Percentiles rank a stretch among this genome's conserved stretches.
phyloP scores from a whole-genome alignment of 2,888 invertebrate species.

The Dryomyza anilis region DNA sequence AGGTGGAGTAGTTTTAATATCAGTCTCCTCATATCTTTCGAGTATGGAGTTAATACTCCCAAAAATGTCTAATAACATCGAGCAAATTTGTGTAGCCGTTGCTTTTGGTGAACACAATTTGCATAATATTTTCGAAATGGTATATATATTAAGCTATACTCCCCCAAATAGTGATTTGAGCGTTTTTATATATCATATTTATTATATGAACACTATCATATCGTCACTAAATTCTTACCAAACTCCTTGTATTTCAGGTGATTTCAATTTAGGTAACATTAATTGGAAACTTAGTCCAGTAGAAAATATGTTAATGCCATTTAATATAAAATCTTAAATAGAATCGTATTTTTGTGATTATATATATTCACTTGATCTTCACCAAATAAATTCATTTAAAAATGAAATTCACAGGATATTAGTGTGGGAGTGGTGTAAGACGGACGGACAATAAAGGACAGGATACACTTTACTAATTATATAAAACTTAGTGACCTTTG shows the following conservation, averaged over 20 bases:
- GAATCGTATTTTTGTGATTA: not conserved
- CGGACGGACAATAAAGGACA: no score
- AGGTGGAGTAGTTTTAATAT: not conserved
- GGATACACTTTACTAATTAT: no score
- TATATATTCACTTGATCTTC: not conserved
- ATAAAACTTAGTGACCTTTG: no score
- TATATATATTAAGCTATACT: no score
- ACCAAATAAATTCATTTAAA: no score
- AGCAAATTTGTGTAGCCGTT: no score
- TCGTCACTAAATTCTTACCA: not conserved
- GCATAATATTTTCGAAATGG: no score
- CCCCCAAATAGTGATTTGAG: not conserved
- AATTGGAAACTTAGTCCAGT: not conserved
- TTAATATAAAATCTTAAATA: not conserved
- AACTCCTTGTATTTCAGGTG: not conserved
- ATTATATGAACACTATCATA: not conserved
- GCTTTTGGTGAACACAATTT: no score
- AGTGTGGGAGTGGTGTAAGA: no score
- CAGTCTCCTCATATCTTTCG: not conserved
- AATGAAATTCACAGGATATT: no score
- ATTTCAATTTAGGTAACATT: not conserved
- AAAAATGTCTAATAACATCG: not conserved
- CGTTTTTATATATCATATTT: not conserved
- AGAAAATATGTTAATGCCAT: not conserved
- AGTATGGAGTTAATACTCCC: not conserved